Conservation (phyloP, 2,113 vertebrate species). For the Chiloscyllium plagiosum region DNA sequence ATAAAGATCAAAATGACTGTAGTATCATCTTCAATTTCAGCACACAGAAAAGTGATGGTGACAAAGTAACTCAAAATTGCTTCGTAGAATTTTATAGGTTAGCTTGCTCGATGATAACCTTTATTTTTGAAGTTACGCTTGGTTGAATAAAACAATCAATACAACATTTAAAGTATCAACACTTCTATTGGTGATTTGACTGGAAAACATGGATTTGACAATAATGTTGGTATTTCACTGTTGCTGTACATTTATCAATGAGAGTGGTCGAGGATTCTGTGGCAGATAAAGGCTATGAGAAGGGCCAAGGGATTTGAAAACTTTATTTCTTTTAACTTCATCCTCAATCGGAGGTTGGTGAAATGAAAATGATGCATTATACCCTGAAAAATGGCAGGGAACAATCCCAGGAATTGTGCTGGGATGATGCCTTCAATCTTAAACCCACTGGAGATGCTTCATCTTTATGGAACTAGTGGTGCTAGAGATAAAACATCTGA, state of each 20-base stretch:
- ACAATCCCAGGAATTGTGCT: neutral
- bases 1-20: slow-evolving; percentile 24
- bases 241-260: slow-evolving; percentile 12
- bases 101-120: slow-evolving; percentile 25
- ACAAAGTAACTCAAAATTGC: slow-evolving; percentile 29
- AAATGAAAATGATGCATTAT: neutral
- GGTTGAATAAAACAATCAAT: slow-evolving; percentile 23
- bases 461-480: neutral
- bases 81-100: slow-evolving; percentile 26
- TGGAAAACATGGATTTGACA: slow-evolving; percentile 11
- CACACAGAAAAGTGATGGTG: slow-evolving; percentile 9
- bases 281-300: neutral
- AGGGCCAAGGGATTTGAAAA: neutral
- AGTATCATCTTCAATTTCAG: slow-evolving; percentile 12
- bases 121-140: slow-evolving; percentile 34
- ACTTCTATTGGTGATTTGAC: slow-evolving; percentile 28
- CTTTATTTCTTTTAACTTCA: neutral
- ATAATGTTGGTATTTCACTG: slow-evolving; percentile 21
- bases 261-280: slow-evolving; percentile 6
- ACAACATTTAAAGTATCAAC: slow-evolving; percentile 33
- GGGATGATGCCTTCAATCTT: neutral
- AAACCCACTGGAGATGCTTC: neutral
- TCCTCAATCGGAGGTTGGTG: neutral
- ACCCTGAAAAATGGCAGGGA: neutral
- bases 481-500: neutral